Evolutionary conservation across 1,140 invertebrate species (phyloP).

Genomic region (Hylaeus volcanicus): DNA sequence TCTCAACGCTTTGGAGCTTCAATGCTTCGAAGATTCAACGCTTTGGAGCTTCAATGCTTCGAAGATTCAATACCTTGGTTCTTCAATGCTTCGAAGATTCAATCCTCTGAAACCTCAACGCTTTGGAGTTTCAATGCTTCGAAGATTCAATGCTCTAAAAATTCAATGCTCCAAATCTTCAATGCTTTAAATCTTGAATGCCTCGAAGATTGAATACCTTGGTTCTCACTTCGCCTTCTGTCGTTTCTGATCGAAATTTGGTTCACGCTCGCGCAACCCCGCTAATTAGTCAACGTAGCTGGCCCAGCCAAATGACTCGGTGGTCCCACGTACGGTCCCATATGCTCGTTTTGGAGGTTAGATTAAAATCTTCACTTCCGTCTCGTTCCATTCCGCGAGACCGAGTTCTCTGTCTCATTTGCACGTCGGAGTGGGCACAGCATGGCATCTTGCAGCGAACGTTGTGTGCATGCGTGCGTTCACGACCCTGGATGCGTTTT

Average conservation of each 20-base stretch:
- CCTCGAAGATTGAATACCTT: no score
- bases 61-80: no score
- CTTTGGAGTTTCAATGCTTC: no score
- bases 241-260: slow-evolving; percentile 66
- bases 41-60: no score
- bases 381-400: slow-evolving; percentile 42
- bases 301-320: slow-evolving; percentile 68
- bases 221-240: slow-evolving; percentile 46
- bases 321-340: slow-evolving; percentile 72
- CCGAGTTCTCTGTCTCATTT: slow-evolving; percentile 11
- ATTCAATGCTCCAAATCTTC: no score
- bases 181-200: no score
- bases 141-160: no score
- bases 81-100: no score
- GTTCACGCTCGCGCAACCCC: slow-evolving; percentile 71
- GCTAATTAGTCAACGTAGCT: slow-evolving; percentile 68
- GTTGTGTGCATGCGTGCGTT: slow-evolving; percentile 55
- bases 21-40: no score
- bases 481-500: slow-evolving; percentile 69
- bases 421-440: neutral
- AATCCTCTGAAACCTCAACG: no score
- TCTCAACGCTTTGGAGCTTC: no score
- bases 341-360: slow-evolving; percentile 62
- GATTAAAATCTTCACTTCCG: slow-evolving; percentile 70
- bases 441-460: slow-evolving; percentile 18